These are phyloP conservation scores for Octodon degus DNA, from an alignment of 2,113 vertebrate species.

Conservation along the genomic window DNA sequence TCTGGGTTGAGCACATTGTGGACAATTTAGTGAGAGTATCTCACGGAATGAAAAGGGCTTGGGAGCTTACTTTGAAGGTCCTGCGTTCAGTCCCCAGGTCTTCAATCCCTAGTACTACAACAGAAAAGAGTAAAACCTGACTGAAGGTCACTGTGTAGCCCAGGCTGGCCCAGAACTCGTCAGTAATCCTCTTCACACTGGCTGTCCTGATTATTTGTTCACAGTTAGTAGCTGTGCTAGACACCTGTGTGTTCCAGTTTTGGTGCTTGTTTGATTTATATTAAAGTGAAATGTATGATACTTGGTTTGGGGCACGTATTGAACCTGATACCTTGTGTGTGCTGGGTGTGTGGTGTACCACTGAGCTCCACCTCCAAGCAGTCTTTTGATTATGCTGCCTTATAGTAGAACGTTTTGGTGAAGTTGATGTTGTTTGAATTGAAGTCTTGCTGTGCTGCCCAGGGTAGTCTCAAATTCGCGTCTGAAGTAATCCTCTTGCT, in stretches of 20 bases:
- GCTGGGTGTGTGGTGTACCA: neutral
- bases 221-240: neutral
- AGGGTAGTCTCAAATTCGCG: neutral
- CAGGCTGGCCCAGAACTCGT: neutral
- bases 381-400: constrained; percentile 28
- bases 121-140: neutral
- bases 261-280: neutral
- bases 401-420: constrained; percentile 20
- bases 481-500: neutral
- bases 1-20: neutral
- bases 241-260: neutral
- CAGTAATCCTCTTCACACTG: neutral
- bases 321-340: neutral
- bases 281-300: neutral
- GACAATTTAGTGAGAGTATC: neutral
- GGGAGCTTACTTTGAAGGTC: neutral
- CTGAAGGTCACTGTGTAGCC: neutral
- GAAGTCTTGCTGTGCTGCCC: neutral
- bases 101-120: neutral
- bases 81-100: neutral
- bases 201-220: neutral
- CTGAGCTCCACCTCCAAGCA: neutral
- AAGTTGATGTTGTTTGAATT: neutral
- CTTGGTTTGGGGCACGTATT: neutral
- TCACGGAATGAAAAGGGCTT: neutral